Percentiles rank a stretch among this genome's conserved stretches.
phyloP scores from a whole-genome alignment of 2,797 vertebrate species.

The Aselliscus stoliczkanus region DNA sequence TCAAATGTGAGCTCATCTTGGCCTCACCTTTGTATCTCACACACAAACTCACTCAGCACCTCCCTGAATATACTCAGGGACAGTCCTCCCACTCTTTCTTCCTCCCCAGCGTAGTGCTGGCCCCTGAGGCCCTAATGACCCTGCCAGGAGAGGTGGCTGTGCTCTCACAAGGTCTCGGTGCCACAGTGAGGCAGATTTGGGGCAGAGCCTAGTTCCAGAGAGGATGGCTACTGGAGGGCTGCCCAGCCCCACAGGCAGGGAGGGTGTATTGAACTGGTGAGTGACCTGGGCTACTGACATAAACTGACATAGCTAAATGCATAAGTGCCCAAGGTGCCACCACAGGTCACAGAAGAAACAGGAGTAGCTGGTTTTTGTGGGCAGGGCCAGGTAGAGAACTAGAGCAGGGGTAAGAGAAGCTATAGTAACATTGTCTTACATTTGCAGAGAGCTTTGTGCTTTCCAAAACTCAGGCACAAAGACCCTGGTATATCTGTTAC shows the following conservation, averaged over 20 bases:
- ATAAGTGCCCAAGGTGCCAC: not conserved
- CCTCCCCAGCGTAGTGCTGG: not conserved
- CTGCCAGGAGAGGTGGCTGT: not conserved
- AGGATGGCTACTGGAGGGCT: not conserved
- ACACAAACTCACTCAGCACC: not conserved
- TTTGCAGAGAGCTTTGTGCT: not conserved
- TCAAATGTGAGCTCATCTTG: not conserved
- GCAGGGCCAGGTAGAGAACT: not conserved
- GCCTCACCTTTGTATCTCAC: not conserved
- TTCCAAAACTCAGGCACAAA: not conserved
- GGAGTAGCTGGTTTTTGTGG: slow-evolving; percentile 34
- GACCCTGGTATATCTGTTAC: not conserved
- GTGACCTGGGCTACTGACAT: not conserved
- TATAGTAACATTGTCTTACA: not conserved
- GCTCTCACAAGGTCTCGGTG: not conserved
- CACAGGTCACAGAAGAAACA: not conserved
- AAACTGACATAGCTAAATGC: not conserved
- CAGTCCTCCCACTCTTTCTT: not conserved
- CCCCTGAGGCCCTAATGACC: not conserved
- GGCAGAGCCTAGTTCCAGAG: not conserved
- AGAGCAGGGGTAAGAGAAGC: not conserved
- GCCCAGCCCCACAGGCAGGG: not conserved
- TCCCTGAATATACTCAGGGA: not conserved
- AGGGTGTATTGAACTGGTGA: not conserved
- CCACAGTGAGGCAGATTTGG: not conserved